phyloP scores from a whole-genome alignment of 2,888 invertebrate genomes.

The Matsumyia berberina region DNA sequence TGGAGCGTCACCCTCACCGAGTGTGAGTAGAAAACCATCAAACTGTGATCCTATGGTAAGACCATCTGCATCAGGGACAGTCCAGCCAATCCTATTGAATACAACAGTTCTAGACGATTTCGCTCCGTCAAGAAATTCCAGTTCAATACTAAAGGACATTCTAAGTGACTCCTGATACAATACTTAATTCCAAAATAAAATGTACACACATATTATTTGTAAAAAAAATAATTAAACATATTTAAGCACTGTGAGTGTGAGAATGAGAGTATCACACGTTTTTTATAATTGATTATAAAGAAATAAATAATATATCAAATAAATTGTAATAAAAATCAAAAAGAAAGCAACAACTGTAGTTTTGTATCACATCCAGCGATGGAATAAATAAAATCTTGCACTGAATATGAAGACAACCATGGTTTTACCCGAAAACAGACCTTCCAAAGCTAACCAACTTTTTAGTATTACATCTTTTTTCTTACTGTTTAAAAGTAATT shows the following conservation, averaged over 20 bases:
- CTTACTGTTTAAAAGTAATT: no score
- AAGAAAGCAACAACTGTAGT: neutral
- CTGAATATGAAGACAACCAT: no score
- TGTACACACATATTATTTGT: slow-evolving; percentile 42
- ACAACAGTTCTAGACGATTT: slow-evolving; percentile 82
- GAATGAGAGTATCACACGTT: slow-evolving; percentile 41
- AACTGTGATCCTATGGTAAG: slow-evolving; percentile 58
- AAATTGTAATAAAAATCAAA: slow-evolving; percentile 53
- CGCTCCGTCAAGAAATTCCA: slow-evolving; percentile 83
- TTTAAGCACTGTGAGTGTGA: slow-evolving; percentile 63
- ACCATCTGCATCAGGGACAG: slow-evolving; percentile 62
- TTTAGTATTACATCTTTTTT: no score
- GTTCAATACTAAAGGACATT: slow-evolving; percentile 84
- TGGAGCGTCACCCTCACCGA: slow-evolving; percentile 28
- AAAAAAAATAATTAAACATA: slow-evolving; percentile 44
- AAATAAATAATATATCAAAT: slow-evolving; percentile 43
- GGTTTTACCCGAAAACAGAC: no score
- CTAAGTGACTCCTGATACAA: slow-evolving; percentile 83
- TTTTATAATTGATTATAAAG: slow-evolving; percentile 66
- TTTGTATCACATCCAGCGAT: no score
- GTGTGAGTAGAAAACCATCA: slow-evolving; percentile 60
- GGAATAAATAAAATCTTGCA: no score
- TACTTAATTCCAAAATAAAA: slow-evolving; percentile 50
- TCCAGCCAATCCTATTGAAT: slow-evolving; percentile 81
- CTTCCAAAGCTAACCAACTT: no score